Evolutionary conservation across 1,140 invertebrate genomes (phyloP).

Genomic region (Eurosta solidaginis): DNA sequence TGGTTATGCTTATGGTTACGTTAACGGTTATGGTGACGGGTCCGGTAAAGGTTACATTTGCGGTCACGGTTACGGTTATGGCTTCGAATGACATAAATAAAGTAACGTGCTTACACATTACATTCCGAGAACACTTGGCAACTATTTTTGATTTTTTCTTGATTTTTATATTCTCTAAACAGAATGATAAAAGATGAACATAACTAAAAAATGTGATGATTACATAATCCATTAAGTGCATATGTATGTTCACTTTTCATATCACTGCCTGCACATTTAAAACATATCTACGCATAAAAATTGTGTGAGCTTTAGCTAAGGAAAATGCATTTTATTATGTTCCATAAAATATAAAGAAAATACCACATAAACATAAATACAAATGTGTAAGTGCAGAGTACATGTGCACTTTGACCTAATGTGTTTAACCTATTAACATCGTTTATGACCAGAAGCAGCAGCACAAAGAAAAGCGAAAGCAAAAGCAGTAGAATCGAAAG

Average conservation of each 20-base stretch:
- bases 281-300: background rate
- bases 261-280: background rate
- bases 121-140: too few species aligned
- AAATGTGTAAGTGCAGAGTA: background rate
- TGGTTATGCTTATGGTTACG: too few species aligned
- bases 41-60: too few species aligned
- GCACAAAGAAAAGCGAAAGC: too few species aligned
- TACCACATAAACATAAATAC: background rate
- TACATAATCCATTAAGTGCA: background rate
- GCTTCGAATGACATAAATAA: too few species aligned
- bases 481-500: too few species aligned
- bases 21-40: too few species aligned
- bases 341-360: background rate
- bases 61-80: too few species aligned
- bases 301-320: background rate
- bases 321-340: background rate
- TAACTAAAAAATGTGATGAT: background rate
- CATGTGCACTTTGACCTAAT: constrained; percentile 23
- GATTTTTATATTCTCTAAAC: too few species aligned
- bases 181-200: background rate
- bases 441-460: background rate
- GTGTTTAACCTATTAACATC: constrained; percentile 20
- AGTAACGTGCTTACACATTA: too few species aligned
- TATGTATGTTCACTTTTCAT: background rate
- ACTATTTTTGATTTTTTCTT: too few species aligned